These are phyloP conservation scores for Melanocharis versteri DNA, from an alignment of 2,113 vertebrate genomes.

Conservation along the genomic window DNA sequence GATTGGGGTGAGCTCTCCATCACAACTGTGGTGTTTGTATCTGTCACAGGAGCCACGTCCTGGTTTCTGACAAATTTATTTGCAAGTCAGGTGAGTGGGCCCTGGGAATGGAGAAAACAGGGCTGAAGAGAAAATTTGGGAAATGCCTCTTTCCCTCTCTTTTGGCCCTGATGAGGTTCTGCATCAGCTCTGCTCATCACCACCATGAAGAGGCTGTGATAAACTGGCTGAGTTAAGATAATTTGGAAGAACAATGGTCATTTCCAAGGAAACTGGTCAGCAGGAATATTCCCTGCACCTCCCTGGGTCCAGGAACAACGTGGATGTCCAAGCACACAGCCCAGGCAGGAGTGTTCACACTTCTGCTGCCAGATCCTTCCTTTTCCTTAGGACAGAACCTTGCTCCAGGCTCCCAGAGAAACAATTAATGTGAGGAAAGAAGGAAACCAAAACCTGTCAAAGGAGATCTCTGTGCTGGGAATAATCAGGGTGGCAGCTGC, in stretches of 20 bases:
- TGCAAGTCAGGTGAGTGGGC: no score
- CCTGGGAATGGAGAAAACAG: background rate
- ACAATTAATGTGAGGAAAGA: background rate
- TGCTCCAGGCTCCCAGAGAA: background rate
- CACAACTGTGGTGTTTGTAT: background rate
- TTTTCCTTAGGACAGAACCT: background rate
- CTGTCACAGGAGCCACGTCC: background rate
- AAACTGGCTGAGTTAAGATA: fast-evolving
- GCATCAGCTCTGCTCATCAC: background rate
- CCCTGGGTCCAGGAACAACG: background rate
- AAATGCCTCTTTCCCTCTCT: background rate
- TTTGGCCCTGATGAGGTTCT: background rate
- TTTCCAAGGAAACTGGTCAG: background rate
- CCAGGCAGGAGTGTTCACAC: background rate
- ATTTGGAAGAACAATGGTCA: background rate
- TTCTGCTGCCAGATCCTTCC: background rate
- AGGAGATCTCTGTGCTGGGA: background rate
- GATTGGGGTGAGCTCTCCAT: background rate
- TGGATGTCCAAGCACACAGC: background rate
- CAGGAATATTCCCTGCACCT: background rate
- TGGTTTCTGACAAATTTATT: background rate
- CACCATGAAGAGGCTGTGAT: background rate
- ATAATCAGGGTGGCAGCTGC: background rate
- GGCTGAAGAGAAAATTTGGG: background rate
- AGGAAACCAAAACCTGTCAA: background rate